Conservation (phyloP, 2,888 invertebrate species). For the Trichogramma evanescens region DNA sequence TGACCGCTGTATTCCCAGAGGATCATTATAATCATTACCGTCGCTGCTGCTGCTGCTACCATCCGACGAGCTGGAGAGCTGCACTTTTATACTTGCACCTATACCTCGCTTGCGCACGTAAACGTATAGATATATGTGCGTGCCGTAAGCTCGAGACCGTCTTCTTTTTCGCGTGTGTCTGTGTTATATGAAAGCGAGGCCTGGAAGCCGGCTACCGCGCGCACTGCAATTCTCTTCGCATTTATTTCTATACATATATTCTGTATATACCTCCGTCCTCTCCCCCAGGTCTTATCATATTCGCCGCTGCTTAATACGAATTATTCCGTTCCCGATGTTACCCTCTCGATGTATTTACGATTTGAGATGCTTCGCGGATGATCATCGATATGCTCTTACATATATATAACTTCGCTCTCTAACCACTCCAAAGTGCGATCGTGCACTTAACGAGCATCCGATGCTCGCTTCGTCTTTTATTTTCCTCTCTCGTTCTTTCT, state of each 20-base stretch:
- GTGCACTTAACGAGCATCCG: constrained; percentile 20
- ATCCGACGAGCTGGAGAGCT: neutral
- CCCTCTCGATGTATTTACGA: constrained; percentile 19
- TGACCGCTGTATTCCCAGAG: constrained; percentile 13
- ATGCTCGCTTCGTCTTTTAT: too few relatives aligned
- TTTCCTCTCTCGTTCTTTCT: neutral
- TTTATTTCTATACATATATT: constrained; percentile 6
- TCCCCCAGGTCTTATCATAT: too few relatives aligned
- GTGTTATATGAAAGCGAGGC: too few relatives aligned
- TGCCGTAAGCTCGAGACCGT: neutral
- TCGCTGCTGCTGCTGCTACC: neutral
- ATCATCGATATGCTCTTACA: too few relatives aligned
- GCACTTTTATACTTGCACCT: neutral
- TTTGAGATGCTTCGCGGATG: neutral
- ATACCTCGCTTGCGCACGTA: too few relatives aligned
- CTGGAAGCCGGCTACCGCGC: neutral
- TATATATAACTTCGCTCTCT: neutral
- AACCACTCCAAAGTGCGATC: neutral
- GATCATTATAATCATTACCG: constrained; percentile 23
- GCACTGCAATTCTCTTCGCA: neutral
- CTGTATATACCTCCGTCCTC: too few relatives aligned
- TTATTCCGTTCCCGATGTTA: constrained; percentile 15
- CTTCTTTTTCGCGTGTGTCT: neutral
- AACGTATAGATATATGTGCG: too few relatives aligned
- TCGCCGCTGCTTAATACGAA: constrained; percentile 1